Percentiles rank a stretch among this genome's conserved stretches.
Evolutionary conservation across 30 jellyfish, hydroid and myxozoan genomes (phyloP).

Genomic region (Aurelia aurita): DNA sequence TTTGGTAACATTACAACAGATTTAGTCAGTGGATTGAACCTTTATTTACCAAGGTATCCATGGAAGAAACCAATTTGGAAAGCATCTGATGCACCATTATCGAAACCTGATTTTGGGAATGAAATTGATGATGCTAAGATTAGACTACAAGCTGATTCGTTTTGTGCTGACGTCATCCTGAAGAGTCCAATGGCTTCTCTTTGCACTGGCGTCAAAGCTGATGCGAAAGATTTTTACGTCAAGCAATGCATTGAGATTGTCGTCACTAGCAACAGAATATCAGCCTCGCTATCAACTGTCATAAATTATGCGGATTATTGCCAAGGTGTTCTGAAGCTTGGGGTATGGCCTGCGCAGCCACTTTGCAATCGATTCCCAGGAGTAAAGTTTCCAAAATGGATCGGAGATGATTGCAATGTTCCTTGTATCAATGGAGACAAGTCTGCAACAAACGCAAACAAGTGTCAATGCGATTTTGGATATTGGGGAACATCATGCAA

Average conservation of each 20-base stretch:
- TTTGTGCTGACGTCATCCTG: conserved; percentile 49
- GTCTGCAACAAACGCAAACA: conserved; percentile 5
- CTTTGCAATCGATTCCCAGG: conserved; percentile 52
- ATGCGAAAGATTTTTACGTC: conserved; percentile 18
- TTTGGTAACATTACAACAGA: conserved; percentile 28
- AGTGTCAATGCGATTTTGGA: conserved; percentile 61
- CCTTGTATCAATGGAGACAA: conserved; percentile 58
- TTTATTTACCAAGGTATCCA: conserved; percentile 55
- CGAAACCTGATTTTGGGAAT: conserved; percentile 16
- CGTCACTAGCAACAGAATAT: conserved; percentile 6
- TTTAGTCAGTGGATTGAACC: conserved; percentile 38
- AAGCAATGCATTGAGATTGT: conserved; percentile 38
- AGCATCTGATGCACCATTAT: conserved; percentile 62
- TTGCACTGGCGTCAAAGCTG: conserved; percentile 13
- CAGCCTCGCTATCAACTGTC: conserved; percentile 54
- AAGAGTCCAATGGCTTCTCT: conserved; percentile 40
- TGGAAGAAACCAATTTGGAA: conserved; percentile 65
- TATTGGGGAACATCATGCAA: conserved; percentile 69
- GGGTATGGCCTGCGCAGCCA: conserved; percentile 61
- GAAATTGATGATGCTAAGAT: conserved; percentile 35
- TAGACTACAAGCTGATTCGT: conserved; percentile 19
- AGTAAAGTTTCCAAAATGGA: conserved; percentile 60
- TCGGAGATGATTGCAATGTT: conserved; percentile 55
- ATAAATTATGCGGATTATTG: conserved; percentile 46
- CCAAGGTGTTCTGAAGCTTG: conserved; percentile 27